Base-by-base conservation (phyloP, 2,113 vertebrate species). In the Tinamus guttatus region DNA sequence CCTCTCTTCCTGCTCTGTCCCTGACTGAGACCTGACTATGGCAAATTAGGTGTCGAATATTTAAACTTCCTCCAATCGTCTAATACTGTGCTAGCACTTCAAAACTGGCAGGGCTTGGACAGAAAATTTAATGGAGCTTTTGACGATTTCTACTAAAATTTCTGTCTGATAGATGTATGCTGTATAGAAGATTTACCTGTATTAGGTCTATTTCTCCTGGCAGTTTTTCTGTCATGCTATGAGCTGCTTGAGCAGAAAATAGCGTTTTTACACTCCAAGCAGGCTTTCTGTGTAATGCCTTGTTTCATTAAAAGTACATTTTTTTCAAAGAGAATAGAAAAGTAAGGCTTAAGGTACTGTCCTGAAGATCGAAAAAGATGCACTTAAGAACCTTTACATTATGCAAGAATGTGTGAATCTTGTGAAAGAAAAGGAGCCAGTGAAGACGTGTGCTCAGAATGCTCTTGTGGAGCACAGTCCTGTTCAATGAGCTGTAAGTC, bases 51-150 rank as follows among this genome's bases (percentile, higher is more conserved):
- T 83, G 70, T 79, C 60, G 81, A 89, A 81, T 91, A 91, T 75
- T 96, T 90, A 62, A 95, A 93, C 68, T 78, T 87, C n/a, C 60
- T 90, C 58, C 69, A 71, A 78, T 95, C 25, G 24, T 87, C 19
- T 49, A n/a, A 89, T 94, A 87, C 74, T 63, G 19, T 94, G 76
- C 96, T 95, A 94, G 20, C 73, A 75, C 40, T 96, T 97, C 60
- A 76, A 96, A 97, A 94, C 82, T 95, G 92, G 92, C 77, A 89
- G 81, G 81, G 86, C 51, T 62, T 85, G 84, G 87, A 95, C 76
- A 95, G 87, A 95, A 97, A 92, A 95, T 96, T 73, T 94, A 95
- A 94, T 91, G 89, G 86, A 82, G 12, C 11, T 87, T 95, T 97
- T 75, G 85, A 93, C 95, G 82, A 89, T 79, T 96, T 95, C 84